Evolutionary conservation across 1,140 invertebrate genomes (phyloP), one percentile per base, ranked within the genome.

Genomic region (Caenorhabditis briggsae): DNA sequence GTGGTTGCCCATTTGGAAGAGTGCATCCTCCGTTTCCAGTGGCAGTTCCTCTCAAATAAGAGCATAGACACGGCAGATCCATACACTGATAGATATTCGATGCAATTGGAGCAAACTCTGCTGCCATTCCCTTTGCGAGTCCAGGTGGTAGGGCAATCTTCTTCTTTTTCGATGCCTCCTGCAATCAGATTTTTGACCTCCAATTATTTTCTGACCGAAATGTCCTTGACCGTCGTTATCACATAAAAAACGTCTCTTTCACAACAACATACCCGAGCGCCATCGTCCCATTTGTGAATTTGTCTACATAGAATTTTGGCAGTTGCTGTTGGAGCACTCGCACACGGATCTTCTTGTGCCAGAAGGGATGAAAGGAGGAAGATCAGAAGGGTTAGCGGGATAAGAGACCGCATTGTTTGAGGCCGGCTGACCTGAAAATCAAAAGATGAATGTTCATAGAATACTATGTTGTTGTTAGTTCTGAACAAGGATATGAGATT

Each of bases 271-370:
- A 90, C 90, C 82, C 90, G 65, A 41, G 90, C 90, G 70, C 87
- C 87, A 18, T 82, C 88, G 84, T 91, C 90, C 90, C 90, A 91
- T 84, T 83, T 89, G 61, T 90, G 84, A n/a, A 91, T 74, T 83
- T 91, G 90, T 70, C 89, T 70, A 86, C 90, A 91, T 14, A 92
- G 23, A 61, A 88, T 92, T 84, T 89, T 90, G 0, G 86, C 46
- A 18, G 90, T 88, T 61, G 58, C 33, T 2, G 88, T 90, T 6
- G 90, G 90, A 1, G 90, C 90, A 33, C 43, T 70, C 14, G 88
- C 88, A 86, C 90, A 91, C 23, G 70, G 70, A 23, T 78, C 70
- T 23, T 46, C 64, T 23, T 78, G 70, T 50, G 33, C 70, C 23
- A 18, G 12, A 12, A 78, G n/a, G 8, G 0, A 78, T 78, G 23